Base-by-base conservation (phyloP, 2,888 invertebrate genomes). In the Siphonodentalium dalli region DNA sequence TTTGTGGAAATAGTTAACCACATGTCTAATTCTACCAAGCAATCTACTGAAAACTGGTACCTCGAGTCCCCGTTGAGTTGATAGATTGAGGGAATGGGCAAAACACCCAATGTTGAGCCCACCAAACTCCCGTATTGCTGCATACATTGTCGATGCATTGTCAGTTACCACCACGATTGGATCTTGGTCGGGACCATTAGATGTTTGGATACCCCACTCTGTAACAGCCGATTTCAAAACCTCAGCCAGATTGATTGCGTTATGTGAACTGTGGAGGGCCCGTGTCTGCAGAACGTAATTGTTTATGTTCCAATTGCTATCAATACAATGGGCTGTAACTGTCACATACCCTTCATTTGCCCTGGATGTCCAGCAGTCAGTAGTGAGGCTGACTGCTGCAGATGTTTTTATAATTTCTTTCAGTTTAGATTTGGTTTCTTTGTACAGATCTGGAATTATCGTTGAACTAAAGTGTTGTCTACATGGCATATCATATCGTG, bases 321-420 rank as follows among this genome's bases (percentile, higher is more conserved):
- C 29, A 21, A 45, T 44, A n/a, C 9, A 24, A 13, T 44, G 40
- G 11, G 26, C 38, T 26, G 51, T 51, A 7, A 51, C n/a, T 9
- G 44, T 45, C 1, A 33, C 35, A 33, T 39, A 51, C 8, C 26
- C 20, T n/a, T 39, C 13, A 24, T 44, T 44, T 26, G 45, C 45
- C 3, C 44, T 11, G 13, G 33, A 27, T 29, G 44, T 45, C 51
- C 39, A 45, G 2, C 51, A 43, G 29, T 51, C 38, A 20, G 51
- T 44, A 6, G 51, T 44, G 3, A 51, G 7, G 6, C 31, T 38
- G 4, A 39, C 39, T 26, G 13, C 31, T 3, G 20, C 1, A 21
- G 44, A 43, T 29, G 23, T 20, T 13, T 31, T 13, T 15, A 33
- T 13, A n/a, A 23, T 18, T 18, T 11, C 13, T 5, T 7, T 1